Evolutionary conservation across 2,797 vertebrate species (phyloP), one percentile per base, ranked within the genome.

Genomic region (Micropoecilia bifurca): DNA sequence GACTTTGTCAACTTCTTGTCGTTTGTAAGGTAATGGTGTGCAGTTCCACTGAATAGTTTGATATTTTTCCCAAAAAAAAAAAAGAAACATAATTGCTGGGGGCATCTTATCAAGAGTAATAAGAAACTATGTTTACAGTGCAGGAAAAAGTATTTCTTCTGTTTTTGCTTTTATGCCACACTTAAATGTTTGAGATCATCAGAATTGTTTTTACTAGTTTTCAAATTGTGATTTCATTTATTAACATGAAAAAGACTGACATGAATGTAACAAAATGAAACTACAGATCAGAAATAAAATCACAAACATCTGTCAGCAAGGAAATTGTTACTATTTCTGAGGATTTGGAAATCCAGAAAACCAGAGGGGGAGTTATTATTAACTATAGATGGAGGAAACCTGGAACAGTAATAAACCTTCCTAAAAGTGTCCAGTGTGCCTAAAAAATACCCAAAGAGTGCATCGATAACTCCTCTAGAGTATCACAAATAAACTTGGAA

Each of bases 21-120:
- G 93, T 93, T 92, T 93, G 81, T 91, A 93, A 92, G 87, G 89
- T 94, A 93, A 91, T 85, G 87, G 83, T 87, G 89, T 87, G 83
- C 92, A 91, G 84, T 86, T 83, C 77, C 85, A 79, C 73, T 80
- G 82, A 90, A 83, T 77, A 79, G 81, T 55, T 16, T 77, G 83
- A 68, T 75, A 25, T 43, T 87, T 75, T 16, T 2, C 4, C 55
- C 10, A 57, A 57, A 57, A 57, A 73, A 71, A 20, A 8, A 25
- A 47, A 74, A 75, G 63, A 81, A 86, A 90, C 80, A 77, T 90
- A 85, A 86, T 85, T 88, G 87, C 83, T 92, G 88, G 86, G 89
- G 92, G 90, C 87, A 91, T 88, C 92, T 87, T 78, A 83, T 77
- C 28, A 87, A 73, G 74, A 88, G 78, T 88, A 71, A 63, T 72